A percentile compares a stretch with the other conserved stretches of the same genome.
Evolutionary conservation across 2,888 invertebrate species (phyloP).

Genomic region (Plusia festucae): DNA sequence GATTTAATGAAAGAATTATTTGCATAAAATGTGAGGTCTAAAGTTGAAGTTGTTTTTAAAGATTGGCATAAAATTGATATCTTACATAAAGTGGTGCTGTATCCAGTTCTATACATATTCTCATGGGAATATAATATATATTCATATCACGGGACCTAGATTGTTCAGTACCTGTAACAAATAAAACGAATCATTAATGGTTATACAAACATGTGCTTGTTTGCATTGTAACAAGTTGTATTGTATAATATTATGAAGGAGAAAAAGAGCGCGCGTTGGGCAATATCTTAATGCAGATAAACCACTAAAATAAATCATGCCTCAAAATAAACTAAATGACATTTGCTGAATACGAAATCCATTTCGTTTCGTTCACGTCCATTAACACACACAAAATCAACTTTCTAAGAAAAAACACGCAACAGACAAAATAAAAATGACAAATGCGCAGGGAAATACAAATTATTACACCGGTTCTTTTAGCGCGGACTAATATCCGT

Average conservation of each 20-base stretch:
- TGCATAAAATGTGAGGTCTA: too few relatives aligned
- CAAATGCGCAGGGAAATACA: constrained; percentile 63
- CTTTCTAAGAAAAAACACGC: constrained; percentile 48
- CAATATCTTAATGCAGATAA: not conserved
- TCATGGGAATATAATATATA: too few relatives aligned
- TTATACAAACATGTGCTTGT: too few relatives aligned
- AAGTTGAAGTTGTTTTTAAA: too few relatives aligned
- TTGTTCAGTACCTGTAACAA: constrained; percentile 49
- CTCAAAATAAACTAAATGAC: constrained; percentile 6
- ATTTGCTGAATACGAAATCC: constrained; percentile 9
- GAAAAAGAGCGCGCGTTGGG: not conserved
- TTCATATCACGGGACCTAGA: not conserved
- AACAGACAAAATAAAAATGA: constrained; percentile 63
- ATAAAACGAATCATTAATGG: constrained; percentile 16
- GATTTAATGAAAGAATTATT: not conserved
- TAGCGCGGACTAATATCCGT: constrained; percentile 72
- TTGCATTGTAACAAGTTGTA: too few relatives aligned
- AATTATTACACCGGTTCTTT: constrained; percentile 63
- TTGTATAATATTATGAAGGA: too few relatives aligned
- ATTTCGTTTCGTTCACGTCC: constrained; percentile 9
- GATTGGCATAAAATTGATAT: too few relatives aligned
- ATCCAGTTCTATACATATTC: too few relatives aligned
- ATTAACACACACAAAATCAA: constrained; percentile 21
- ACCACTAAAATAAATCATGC: not conserved
- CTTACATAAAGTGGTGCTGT: too few relatives aligned